Conservation (phyloP, 2,113 vertebrate species). For the Nibea coibor region DNA sequence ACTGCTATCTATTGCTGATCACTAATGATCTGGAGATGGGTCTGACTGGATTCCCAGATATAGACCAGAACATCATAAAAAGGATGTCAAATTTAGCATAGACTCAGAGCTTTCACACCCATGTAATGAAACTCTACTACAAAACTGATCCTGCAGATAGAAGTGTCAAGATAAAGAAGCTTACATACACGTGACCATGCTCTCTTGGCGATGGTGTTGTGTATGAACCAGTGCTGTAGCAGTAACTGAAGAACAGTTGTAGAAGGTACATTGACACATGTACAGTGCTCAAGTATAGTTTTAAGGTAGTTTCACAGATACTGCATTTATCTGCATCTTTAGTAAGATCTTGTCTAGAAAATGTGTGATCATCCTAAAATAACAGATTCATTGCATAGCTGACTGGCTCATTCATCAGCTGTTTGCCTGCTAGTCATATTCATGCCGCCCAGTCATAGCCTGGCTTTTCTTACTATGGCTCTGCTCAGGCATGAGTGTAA, state of each 20-base stretch:
- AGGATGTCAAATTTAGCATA: neutral
- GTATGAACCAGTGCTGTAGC: neutral
- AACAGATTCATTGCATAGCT: neutral
- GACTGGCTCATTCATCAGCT: neutral
- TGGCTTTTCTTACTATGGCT: no score
- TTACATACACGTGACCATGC: neutral
- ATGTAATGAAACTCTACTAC: neutral
- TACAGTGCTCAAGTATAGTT: neutral
- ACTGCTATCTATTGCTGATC: neutral
- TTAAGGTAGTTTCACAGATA: neutral
- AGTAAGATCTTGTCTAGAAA: neutral
- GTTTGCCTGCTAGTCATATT: neutral
- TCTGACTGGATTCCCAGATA: conserved; percentile 24
- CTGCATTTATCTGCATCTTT: neutral
- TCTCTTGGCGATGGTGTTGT: neutral
- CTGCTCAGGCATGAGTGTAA: no score
- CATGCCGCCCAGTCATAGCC: neutral
- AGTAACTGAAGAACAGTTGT: neutral
- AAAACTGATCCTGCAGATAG: neutral
- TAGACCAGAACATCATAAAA: conserved; percentile 21
- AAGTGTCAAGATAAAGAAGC: neutral
- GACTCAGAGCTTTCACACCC: neutral
- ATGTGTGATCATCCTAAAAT: neutral
- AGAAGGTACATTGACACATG: neutral
- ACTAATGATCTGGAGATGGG: conserved; percentile 49